A percentile compares a stretch with the other conserved stretches of the same genome.
phyloP scores from a whole-genome alignment of 2,888 invertebrate genomes.

The Stramonita haemastoma region DNA sequence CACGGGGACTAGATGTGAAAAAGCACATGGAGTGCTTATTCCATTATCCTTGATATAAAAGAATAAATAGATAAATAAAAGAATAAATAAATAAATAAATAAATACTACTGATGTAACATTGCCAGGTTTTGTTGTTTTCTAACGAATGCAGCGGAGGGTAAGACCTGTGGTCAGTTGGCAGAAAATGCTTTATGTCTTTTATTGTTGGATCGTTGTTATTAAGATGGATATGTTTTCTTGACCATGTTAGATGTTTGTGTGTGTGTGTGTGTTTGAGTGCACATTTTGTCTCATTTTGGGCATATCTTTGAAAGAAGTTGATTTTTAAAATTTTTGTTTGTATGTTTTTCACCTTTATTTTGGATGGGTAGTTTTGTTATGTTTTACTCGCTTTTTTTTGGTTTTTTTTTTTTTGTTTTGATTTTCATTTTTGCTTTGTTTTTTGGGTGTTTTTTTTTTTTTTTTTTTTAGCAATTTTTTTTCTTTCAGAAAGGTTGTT shows the following conservation, averaged over 20 bases:
- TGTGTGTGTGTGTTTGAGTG: not conserved
- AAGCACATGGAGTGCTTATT: too few species aligned
- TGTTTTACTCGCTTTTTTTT: not conserved
- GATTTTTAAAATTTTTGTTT: not conserved
- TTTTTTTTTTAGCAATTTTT: too few species aligned
- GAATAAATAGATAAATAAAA: too few species aligned
- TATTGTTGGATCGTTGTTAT: not conserved
- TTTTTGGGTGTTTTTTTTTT: not conserved
- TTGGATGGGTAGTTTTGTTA: not conserved
- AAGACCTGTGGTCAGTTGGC: constrained; percentile 1
- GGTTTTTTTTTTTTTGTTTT: too few species aligned
- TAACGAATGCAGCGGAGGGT: constrained; percentile 10
- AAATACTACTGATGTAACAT: not conserved
- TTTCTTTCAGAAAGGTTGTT: too few species aligned
- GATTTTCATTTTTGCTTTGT: not conserved
- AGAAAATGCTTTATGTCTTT: not conserved
- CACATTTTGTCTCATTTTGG: not conserved
- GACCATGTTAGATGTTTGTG: not conserved
- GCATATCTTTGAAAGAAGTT: not conserved
- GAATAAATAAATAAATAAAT: too few species aligned
- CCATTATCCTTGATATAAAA: too few species aligned
- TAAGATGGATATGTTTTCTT: not conserved
- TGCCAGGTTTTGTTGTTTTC: constrained; percentile 26
- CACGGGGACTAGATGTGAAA: too few species aligned
- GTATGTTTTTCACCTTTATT: not conserved